Percentiles rank a stretch among this genome's conserved stretches.
Conservation (phyloP, 2,113 vertebrate species). For the Oceanites oceanicus region DNA sequence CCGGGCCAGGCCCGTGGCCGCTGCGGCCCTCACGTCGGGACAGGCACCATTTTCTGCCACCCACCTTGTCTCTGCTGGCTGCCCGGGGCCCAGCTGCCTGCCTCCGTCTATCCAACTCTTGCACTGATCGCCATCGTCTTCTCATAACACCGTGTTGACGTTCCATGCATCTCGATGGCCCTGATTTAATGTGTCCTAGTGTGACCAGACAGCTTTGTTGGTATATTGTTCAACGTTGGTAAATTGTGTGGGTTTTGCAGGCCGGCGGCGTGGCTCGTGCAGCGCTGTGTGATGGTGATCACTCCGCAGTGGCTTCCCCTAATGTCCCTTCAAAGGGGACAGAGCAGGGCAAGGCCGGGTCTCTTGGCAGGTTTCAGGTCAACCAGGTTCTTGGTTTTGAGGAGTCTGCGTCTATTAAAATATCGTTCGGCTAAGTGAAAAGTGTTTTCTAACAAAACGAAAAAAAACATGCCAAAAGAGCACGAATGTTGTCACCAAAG, state of each 20-base stretch:
- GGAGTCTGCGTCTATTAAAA: neutral
- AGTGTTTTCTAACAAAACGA: neutral
- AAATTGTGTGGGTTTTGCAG: neutral
- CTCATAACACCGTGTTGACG: neutral
- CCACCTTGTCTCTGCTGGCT: neutral
- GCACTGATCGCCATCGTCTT: neutral
- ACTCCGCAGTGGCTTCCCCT: rapidly evolving
- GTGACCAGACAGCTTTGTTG: neutral
- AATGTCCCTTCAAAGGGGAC: neutral
- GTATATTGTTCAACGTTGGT: rapidly evolving
- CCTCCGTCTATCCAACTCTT: neutral
- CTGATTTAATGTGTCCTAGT: neutral
- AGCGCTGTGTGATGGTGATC: neutral
- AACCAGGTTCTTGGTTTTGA: neutral
- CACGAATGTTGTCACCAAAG: slow-evolving; percentile 18
- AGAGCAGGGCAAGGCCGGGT: neutral
- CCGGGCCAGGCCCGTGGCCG: rapidly evolving
- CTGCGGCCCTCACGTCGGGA: rapidly evolving
- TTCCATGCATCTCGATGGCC: rapidly evolving
- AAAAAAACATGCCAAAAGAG: neutral
- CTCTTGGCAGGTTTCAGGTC: neutral
- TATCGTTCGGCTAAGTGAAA: neutral
- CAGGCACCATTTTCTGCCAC: neutral
- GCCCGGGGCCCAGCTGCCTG: neutral
- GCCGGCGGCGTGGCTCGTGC: rapidly evolving